phyloP scores from a whole-genome alignment of 1,140 invertebrate genomes.

The Drosophila lacertosa region DNA sequence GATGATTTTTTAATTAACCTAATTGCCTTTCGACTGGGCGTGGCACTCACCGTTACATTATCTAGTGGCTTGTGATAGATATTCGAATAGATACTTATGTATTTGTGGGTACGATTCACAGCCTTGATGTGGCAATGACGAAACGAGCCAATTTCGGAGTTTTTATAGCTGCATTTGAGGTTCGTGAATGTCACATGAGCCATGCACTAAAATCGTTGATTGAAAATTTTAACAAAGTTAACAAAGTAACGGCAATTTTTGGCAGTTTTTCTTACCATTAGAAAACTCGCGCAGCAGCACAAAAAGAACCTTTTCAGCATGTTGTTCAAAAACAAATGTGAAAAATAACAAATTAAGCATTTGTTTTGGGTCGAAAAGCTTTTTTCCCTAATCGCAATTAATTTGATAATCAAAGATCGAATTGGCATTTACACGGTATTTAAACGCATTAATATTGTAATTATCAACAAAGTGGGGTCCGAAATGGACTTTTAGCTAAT shows the following conservation, averaged over 20 bases:
- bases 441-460: neutral
- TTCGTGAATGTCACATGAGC: constrained; percentile 54
- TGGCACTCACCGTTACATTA: constrained; percentile 40
- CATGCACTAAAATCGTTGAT: neutral
- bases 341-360: neutral
- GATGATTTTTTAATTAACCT: no score
- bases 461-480: neutral
- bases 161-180: constrained; percentile 36
- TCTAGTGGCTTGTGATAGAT: constrained; percentile 7
- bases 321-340: neutral
- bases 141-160: neutral
- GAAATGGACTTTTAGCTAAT: neutral
- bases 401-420: neutral
- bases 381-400: neutral
- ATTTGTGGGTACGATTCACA: constrained; percentile 60
- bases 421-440: neutral
- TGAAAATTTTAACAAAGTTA: neutral
- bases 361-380: neutral
- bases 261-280: neutral
- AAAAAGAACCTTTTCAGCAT: constrained; percentile 2
- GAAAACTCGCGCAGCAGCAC: neutral
- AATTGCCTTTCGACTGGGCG: neutral
- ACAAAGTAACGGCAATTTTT: neutral
- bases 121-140: constrained; percentile 51
- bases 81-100: constrained; percentile 20